Conservation (phyloP, 1,140 invertebrate species). For the Eriocheir sinensis region DNA sequence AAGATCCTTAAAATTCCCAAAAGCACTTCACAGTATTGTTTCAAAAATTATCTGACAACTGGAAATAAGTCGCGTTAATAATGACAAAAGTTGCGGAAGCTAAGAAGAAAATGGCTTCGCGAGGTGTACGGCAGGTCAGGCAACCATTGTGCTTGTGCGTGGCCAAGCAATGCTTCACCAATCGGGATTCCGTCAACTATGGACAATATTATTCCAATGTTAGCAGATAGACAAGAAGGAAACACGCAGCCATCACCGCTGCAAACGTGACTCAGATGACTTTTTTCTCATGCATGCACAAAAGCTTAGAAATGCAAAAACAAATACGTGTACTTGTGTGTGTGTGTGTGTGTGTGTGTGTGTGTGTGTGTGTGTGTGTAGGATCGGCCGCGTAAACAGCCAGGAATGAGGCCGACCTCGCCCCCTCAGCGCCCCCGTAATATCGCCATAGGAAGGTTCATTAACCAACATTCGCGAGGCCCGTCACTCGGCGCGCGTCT, state of each 20-base stretch:
- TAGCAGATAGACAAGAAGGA: too few relatives aligned
- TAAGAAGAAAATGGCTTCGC: constrained; percentile 37
- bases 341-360: constrained; percentile 22
- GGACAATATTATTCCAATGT: background rate
- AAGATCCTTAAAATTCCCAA: constrained; percentile 44
- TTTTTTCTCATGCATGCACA: background rate
- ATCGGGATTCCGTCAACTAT: too few relatives aligned
- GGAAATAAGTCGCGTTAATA: constrained; percentile 56
- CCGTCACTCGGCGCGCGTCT: constrained; percentile 51
- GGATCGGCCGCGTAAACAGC: background rate
- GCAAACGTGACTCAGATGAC: background rate
- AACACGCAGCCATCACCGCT: background rate
- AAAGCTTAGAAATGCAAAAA: too few relatives aligned
- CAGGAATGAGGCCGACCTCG: constrained; percentile 10
- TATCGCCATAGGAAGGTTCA: constrained; percentile 72
- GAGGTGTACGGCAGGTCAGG: background rate
- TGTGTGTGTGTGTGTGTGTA: background rate
- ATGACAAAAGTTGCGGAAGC: constrained; percentile 11
- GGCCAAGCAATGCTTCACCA: background rate
- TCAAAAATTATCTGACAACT: constrained; percentile 67
- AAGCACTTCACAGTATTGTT: constrained; percentile 62
- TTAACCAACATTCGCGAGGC: constrained; percentile 61
- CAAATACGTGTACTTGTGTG: too few relatives aligned
- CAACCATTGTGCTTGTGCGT: background rate
- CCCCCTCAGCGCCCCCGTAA: constrained; percentile 57